These are phyloP conservation scores for Zeugodacus cucurbitae DNA, from an alignment of 1,140 invertebrate species.

Conservation along the genomic window DNA sequence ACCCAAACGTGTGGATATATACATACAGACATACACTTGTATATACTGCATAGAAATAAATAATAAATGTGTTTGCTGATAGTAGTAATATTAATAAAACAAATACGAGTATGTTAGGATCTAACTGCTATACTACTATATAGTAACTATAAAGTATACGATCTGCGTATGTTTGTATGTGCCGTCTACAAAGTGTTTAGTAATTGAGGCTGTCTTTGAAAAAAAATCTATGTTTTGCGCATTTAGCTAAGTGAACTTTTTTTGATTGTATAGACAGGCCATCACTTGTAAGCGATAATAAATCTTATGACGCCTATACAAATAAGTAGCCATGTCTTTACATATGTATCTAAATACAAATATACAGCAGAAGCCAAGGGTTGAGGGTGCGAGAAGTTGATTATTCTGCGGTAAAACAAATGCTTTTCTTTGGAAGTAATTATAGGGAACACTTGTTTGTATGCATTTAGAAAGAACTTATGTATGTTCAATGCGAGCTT, in stretches of 20 bases:
- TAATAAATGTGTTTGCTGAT: no score
- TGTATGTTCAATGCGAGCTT: background rate
- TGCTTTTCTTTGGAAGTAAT: background rate
- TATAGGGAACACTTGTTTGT: background rate
- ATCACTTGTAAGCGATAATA: background rate
- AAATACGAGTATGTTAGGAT: background rate
- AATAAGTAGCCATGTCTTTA: background rate
- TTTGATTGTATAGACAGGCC: background rate
- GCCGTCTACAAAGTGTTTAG: background rate
- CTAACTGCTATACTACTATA: background rate
- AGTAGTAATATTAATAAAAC: background rate
- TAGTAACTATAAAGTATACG: no score
- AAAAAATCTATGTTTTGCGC: background rate
- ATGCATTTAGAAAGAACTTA: no score
- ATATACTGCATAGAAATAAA: background rate
- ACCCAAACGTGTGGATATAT: background rate
- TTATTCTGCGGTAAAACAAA: background rate
- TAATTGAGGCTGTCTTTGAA: background rate
- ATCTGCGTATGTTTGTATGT: background rate
- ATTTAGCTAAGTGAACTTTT: background rate
- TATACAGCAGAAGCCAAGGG: background rate
- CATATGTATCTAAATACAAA: background rate
- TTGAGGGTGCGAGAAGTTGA: background rate
- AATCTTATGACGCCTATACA: background rate
- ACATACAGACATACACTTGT: background rate